Conservation (phyloP, 2,113 vertebrate genomes). For the Kobus ellipsiprymnus region DNA sequence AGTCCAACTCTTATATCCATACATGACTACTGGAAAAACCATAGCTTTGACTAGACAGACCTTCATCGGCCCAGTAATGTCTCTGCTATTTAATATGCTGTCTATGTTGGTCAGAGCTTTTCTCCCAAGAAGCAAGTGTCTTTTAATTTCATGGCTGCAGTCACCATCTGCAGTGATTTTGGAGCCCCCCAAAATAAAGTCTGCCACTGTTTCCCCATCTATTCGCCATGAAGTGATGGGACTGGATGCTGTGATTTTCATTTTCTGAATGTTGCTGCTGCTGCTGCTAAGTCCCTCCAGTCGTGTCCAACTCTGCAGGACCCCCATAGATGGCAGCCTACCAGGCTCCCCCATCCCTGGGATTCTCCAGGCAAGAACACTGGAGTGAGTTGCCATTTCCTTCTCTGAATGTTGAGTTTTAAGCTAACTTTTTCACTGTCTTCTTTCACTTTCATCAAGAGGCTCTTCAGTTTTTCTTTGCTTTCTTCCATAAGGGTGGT, state of each 20-base stretch:
- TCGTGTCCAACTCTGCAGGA: no score
- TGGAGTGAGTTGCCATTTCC: no score
- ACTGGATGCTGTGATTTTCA: background rate
- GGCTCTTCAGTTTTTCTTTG: no score
- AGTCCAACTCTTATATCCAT: background rate
- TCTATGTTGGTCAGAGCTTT: background rate
- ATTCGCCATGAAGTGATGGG: background rate
- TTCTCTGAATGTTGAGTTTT: no score
- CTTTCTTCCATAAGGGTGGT: no score
- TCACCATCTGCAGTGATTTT: background rate
- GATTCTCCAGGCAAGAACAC: no score
- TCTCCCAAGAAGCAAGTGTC: background rate
- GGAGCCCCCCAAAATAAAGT: background rate
- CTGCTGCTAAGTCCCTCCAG: no score
- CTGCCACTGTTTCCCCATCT: background rate
- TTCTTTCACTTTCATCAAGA: no score
- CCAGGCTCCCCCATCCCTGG: no score
- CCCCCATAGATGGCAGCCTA: no score
- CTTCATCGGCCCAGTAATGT: background rate
- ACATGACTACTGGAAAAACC: background rate
- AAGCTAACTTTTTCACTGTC: no score
- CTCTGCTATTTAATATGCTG: background rate
- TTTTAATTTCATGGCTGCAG: background rate
- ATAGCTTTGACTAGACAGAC: background rate
- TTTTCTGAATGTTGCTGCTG: background rate